Base-by-base conservation (phyloP, 2,797 vertebrate species). In the Telmatherina bonti region DNA sequence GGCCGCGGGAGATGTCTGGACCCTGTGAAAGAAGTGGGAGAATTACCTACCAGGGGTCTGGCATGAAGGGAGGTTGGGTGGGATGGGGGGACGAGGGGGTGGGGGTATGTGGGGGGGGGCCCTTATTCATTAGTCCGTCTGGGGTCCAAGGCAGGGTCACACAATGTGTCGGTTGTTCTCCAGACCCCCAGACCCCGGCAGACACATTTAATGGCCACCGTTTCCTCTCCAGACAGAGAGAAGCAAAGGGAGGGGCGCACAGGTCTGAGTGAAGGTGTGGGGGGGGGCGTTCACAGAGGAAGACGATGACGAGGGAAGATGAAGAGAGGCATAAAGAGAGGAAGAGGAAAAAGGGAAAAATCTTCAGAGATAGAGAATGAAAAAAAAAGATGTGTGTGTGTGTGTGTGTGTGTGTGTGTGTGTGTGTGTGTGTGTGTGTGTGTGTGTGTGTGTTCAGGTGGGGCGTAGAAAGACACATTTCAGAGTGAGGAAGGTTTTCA, bases 41-140 rank as follows among this genome's bases (percentile, higher is more conserved):
- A 93, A 91, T 91, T 92, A 93, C 92, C 90, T 92, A 90, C 85
- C 75, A 82, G 91, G 88, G 89, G 91, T 90, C 90, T 92, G 88
- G 90, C 81, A 90, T 86, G 84, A 88, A 75, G 82, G 41, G 74
- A 66, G 63, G 52, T 26, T 70, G 54, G 30, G 75, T 67, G 74
- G 70, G 53, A 22, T 62, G 43, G 56, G 70, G 57, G 29, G 72
- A 66, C 71, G 72, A 49, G 22, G 62, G 47, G 52, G 66, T 55
- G 66, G 56, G 75, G 80, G 63, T 73, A 76, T 65, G 64, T 63
- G 49, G 54, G 64, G 85, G 83, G 85, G 72, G 82, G 90, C 85
- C 87, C 90, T 93, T 89, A 92, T 93, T 92, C 92, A 92, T 93
- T 91, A 92, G 92, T 92, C 91, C 88, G 90, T 91, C 89, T 92